Evolutionary conservation across 2,797 vertebrate species (phyloP).

Genomic region (Spinibarbus caldwelli): DNA sequence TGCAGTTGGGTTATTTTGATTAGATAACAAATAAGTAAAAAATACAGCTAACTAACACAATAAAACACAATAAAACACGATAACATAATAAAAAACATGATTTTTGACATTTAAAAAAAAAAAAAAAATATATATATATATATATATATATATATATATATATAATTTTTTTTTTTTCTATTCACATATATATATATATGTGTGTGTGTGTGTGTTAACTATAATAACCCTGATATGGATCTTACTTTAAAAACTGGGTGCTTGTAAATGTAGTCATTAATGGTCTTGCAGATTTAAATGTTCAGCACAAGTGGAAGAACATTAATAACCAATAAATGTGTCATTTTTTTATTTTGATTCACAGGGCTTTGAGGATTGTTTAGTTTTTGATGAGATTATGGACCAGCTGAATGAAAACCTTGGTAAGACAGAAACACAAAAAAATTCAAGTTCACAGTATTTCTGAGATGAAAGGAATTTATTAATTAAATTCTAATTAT

Average conservation of each 20-base stretch:
- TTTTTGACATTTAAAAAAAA: too few species aligned
- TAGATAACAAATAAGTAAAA: too few species aligned
- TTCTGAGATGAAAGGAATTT: background rate
- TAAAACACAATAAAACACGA: too few species aligned
- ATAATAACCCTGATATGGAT: background rate
- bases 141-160: too few species aligned
- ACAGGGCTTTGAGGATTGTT: slow-evolving; percentile 97
- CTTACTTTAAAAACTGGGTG: background rate
- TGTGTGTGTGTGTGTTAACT: too few species aligned
- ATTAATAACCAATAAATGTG: background rate
- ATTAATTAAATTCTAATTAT: background rate
- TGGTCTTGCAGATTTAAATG: background rate
- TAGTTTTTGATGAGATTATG: slow-evolving; percentile 94
- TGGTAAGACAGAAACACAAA: slow-evolving; percentile 75
- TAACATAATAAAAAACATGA: too few species aligned
- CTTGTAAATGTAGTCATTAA: background rate
- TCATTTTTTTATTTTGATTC: slow-evolving; percentile 37
- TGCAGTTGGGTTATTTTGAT: too few species aligned
- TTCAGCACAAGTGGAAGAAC: background rate
- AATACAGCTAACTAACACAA: too few species aligned
- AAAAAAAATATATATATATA: too few species aligned
- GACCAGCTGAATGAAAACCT: slow-evolving; percentile 87
- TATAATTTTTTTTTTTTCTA: too few species aligned
- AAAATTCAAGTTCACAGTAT: background rate
- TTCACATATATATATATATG: too few species aligned